A percentile compares a stretch with the other conserved stretches of the same genome.
phyloP scores from a whole-genome alignment of 2,888 invertebrate genomes.

The Meta bourneti region DNA sequence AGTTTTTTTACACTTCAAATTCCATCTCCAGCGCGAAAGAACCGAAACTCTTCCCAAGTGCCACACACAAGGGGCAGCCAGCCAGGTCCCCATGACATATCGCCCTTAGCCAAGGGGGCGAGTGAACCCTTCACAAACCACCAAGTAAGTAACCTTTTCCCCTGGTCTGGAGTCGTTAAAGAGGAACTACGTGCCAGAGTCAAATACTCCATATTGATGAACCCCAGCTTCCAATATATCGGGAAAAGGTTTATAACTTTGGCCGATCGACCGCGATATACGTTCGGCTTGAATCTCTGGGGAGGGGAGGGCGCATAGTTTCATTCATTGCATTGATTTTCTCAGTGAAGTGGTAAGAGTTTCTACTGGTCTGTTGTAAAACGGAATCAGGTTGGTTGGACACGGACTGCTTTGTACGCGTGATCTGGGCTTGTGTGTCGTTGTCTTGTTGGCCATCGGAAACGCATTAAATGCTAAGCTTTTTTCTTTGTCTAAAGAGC shows the following conservation, averaged over 20 bases:
- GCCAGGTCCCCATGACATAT: neutral
- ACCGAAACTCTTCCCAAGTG: no score
- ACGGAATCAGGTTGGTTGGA: slow-evolving; percentile 20
- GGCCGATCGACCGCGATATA: slow-evolving; percentile 52
- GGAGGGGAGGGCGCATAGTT: slow-evolving; percentile 40
- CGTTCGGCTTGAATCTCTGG: slow-evolving; percentile 35
- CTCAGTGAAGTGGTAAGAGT: slow-evolving; percentile 19
- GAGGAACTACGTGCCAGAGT: slow-evolving; percentile 33
- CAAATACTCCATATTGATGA: slow-evolving; percentile 67
- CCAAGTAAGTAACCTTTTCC: slow-evolving; percentile 17
- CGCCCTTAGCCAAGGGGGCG: neutral
- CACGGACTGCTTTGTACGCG: slow-evolving; percentile 14
- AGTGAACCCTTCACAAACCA: neutral
- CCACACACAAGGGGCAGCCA: no score
- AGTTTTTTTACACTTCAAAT: no score
- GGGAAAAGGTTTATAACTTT: slow-evolving; percentile 67
- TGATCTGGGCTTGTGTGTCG: neutral
- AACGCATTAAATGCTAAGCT: slow-evolving; percentile 40
- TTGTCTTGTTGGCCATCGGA: slow-evolving; percentile 34
- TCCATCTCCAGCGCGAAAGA: no score
- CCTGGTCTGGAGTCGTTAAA: slow-evolving; percentile 42
- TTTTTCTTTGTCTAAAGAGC: neutral
- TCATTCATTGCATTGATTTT: slow-evolving; percentile 60
- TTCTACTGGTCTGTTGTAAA: slow-evolving; percentile 1
- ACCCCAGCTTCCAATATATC: slow-evolving; percentile 47